Percentiles rank a stretch among this genome's conserved stretches.
Evolutionary conservation across 2,888 invertebrate genomes (phyloP).

Genomic region (Drosophila dives): DNA sequence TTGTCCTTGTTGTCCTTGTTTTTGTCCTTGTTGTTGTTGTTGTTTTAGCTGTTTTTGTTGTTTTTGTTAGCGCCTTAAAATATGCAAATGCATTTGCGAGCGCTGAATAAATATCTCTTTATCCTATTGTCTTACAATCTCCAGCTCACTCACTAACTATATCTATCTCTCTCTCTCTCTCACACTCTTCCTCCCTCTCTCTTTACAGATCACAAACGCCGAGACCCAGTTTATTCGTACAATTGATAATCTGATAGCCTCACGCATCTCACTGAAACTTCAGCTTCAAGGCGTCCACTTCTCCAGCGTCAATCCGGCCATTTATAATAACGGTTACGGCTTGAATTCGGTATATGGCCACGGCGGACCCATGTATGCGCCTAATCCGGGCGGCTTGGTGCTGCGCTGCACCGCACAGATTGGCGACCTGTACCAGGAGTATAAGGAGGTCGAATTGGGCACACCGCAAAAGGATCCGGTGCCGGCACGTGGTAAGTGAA

Average conservation of each 20-base stretch:
- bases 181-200: background rate
- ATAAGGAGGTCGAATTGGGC: constrained; percentile 89
- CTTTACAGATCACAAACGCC: constrained; percentile 80
- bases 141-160: constrained; percentile 32
- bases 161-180: background rate
- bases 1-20: constrained; percentile 31
- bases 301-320: constrained; percentile 75
- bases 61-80: constrained; percentile 50
- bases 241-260: constrained; percentile 83
- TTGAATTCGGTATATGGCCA: constrained; percentile 74
- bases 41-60: constrained; percentile 21
- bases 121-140: constrained; percentile 29
- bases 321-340: constrained; percentile 61
- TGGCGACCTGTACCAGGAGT: constrained; percentile 89
- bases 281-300: constrained; percentile 84
- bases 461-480: constrained; percentile 91
- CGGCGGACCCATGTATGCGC: constrained; percentile 70
- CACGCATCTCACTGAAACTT: constrained; percentile 83
- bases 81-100: constrained; percentile 77
- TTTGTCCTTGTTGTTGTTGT: constrained; percentile 31
- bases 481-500: constrained; percentile 90
- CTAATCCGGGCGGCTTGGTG: constrained; percentile 87
- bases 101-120: constrained; percentile 57
- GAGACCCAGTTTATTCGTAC: constrained; percentile 84
- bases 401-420: constrained; percentile 90